These are phyloP conservation scores for Microchrysa polita DNA, from an alignment of 2,888 invertebrate species.

Conservation along the genomic window DNA sequence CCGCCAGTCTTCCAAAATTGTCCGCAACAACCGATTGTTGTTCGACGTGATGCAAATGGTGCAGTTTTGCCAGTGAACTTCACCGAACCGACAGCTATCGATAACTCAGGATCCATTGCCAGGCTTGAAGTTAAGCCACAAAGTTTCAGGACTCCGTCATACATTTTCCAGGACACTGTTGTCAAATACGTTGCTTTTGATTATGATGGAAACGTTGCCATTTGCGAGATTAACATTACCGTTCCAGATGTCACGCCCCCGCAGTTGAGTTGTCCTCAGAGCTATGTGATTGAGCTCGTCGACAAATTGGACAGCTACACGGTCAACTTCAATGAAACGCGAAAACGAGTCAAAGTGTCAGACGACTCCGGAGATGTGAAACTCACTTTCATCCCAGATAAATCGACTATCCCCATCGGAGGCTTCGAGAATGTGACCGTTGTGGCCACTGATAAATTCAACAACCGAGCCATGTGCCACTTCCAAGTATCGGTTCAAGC, in stretches of 20 bases:
- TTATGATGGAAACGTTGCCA: slow-evolving; percentile 96
- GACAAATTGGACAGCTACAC: slow-evolving; percentile 90
- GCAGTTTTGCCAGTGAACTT: slow-evolving; percentile 92
- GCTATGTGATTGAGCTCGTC: slow-evolving; percentile 90
- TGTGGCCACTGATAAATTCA: slow-evolving; percentile 84
- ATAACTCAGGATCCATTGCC: slow-evolving; percentile 95
- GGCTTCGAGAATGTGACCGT: slow-evolving; percentile 93
- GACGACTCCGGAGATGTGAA: slow-evolving; percentile 90
- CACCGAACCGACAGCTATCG: slow-evolving; percentile 92
- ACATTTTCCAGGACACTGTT: slow-evolving; percentile 89
- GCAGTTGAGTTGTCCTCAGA: slow-evolving; percentile 88
- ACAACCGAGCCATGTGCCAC: slow-evolving; percentile 88
- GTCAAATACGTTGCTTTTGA: slow-evolving; percentile 97
- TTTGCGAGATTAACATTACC: slow-evolving; percentile 95
- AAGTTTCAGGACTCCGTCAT: slow-evolving; percentile 87
- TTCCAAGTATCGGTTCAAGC: slow-evolving; percentile 95
- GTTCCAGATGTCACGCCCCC: slow-evolving; percentile 94
- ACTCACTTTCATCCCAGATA: slow-evolving; percentile 83
- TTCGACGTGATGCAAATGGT: slow-evolving; percentile 87
- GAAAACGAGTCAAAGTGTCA: slow-evolving; percentile 82
- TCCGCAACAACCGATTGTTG: slow-evolving; percentile 90
- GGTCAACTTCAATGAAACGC: slow-evolving; percentile 91
- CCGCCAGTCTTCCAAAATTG: slow-evolving; percentile 97
- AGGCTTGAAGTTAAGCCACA: slow-evolving; percentile 91
- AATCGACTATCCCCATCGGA: slow-evolving; percentile 84